phyloP scores from a whole-genome alignment of 1,140 invertebrate species.

The Lordiphosa mommai region DNA sequence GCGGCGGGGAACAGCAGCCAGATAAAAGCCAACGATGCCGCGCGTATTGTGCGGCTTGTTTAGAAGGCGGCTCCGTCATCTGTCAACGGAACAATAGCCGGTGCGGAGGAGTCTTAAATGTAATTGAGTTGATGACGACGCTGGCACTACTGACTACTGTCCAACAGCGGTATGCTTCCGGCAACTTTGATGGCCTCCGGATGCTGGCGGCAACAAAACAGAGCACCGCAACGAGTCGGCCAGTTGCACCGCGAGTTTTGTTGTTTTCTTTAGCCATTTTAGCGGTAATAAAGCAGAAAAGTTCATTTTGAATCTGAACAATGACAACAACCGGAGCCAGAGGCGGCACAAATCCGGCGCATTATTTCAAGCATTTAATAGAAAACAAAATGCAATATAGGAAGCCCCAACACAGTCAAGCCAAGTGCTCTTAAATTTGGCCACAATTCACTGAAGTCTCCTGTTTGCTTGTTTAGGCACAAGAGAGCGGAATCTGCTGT shows the following conservation, averaged over 20 bases:
- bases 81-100: constrained; percentile 39
- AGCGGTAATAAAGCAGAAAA: constrained; percentile 72
- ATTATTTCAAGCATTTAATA: constrained; percentile 58
- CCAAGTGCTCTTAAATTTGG: too few relatives aligned
- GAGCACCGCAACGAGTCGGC: constrained; percentile 20
- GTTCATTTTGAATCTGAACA: constrained; percentile 60
- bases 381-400: constrained; percentile 28
- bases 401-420: constrained; percentile 10
- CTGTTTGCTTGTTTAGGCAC: too few relatives aligned
- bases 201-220: constrained; percentile 56
- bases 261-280: constrained; percentile 58
- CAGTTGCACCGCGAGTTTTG: constrained; percentile 50
- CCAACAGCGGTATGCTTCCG: constrained; percentile 57
- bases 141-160: constrained; percentile 11
- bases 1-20: constrained; percentile 24
- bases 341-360: constrained; percentile 6
- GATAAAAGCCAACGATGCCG: constrained; percentile 58
- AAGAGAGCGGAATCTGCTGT: too few relatives aligned
- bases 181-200: constrained; percentile 69
- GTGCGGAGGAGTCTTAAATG: constrained; percentile 49
- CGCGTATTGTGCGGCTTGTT: constrained; percentile 65
- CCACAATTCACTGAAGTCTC: too few relatives aligned
- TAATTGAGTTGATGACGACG: constrained; percentile 71
- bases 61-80: constrained; percentile 37
- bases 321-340: constrained; percentile 30